Percentiles rank a stretch among this genome's conserved stretches.
These are phyloP conservation scores for Cataglyphis cursor DNA, from an alignment of 2,888 invertebrate genomes.

Conservation along the genomic window DNA sequence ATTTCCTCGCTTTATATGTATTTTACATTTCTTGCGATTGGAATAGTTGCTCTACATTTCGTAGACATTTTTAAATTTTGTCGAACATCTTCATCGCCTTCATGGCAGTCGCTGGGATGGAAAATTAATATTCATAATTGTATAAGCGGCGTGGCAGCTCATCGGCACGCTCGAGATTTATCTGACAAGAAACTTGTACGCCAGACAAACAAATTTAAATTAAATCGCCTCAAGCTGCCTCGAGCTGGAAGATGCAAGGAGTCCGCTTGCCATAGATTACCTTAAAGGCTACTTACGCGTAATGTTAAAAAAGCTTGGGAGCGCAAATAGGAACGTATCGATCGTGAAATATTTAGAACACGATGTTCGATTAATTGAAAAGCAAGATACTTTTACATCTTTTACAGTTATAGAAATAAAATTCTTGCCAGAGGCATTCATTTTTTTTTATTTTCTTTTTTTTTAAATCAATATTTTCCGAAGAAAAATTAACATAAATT, in stretches of 20 bases:
- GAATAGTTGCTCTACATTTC: not conserved
- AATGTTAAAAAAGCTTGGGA: slow-evolving; percentile 24
- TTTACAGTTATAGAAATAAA: not conserved
- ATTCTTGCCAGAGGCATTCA: slow-evolving; percentile 2
- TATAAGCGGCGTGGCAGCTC: slow-evolving; percentile 36
- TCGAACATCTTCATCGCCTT: not conserved
- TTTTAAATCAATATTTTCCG: not conserved
- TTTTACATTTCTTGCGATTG: not conserved
- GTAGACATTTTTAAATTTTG: slow-evolving; percentile 2
- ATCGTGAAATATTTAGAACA: slow-evolving; percentile 21
- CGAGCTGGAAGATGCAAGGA: slow-evolving; percentile 36
- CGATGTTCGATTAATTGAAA: not conserved
- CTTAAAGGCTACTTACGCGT: not conserved
- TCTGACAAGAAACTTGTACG: slow-evolving; percentile 69
- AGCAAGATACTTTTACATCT: not conserved
- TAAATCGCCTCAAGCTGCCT: slow-evolving; percentile 76
- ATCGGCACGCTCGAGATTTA: slow-evolving; percentile 65
- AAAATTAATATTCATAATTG: slow-evolving; percentile 73
- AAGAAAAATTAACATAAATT: not conserved
- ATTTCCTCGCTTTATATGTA: not conserved
- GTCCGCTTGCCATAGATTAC: slow-evolving; percentile 42
- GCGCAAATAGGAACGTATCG: slow-evolving; percentile 17
- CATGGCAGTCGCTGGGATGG: slow-evolving; percentile 41
- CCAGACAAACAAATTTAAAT: slow-evolving; percentile 80
- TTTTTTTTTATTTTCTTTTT: not conserved